A percentile compares a stretch with the other conserved stretches of the same genome.
These are phyloP conservation scores for Hystrix cristata DNA, from an alignment of 2,113 vertebrate genomes.

Conservation along the genomic window DNA sequence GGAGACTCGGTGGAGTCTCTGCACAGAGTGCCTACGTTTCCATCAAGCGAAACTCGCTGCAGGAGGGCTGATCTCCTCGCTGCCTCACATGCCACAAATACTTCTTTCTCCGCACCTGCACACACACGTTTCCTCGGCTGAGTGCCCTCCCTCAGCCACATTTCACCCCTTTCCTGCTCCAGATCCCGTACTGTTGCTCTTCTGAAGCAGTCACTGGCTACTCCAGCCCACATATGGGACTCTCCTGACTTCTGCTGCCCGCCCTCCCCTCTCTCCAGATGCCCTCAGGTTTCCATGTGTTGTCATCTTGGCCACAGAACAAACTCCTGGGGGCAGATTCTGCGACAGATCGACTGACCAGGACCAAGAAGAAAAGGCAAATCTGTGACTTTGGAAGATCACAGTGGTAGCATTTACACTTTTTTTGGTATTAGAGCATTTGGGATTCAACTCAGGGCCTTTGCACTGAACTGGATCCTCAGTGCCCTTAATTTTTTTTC, in stretches of 20 bases:
- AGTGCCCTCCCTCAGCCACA: neutral
- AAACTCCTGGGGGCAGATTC: neutral
- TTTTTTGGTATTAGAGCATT: neutral
- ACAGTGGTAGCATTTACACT: neutral
- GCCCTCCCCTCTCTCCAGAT: neutral
- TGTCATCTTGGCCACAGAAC: neutral
- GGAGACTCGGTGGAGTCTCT: neutral
- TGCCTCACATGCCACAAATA: neutral
- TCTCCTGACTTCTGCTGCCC: neutral
- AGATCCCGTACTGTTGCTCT: neutral
- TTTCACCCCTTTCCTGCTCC: neutral
- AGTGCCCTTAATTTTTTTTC: neutral
- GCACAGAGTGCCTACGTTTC: conserved; percentile 18
- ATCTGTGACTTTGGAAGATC: neutral
- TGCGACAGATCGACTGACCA: neutral
- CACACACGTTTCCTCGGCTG: neutral
- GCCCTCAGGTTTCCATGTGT: neutral
- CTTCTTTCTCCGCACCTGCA: conserved; percentile 51
- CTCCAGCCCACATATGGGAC: neutral
- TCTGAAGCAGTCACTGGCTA: neutral
- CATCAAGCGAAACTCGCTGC: conserved; percentile 30
- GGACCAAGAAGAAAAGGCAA: neutral
- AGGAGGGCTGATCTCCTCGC: neutral
- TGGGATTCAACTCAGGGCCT: neutral
- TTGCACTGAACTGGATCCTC: neutral